Evolutionary conservation across 2,113 vertebrate genomes (phyloP), one percentile per base, ranked within the genome.

Genomic region (Lagopus leucura): DNA sequence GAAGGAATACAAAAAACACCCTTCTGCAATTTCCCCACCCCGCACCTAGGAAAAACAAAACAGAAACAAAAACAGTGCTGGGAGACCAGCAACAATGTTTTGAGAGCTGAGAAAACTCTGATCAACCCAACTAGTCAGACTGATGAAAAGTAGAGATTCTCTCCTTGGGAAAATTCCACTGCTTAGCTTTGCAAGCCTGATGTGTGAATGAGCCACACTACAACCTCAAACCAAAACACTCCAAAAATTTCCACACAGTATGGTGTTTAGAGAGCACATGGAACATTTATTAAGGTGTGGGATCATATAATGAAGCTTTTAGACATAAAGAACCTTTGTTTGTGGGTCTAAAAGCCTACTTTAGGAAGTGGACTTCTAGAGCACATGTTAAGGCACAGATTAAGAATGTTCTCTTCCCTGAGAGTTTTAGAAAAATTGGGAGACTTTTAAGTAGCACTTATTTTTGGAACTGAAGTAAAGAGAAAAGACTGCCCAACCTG

Each of bases 141-240:
- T 38, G 82, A 69, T 64, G 57, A 67, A 50, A 75, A 90, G 72
- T 22, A 63, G 79, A 86, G 75, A 45, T 77, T 30, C 10, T 67
- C 65, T 79, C 61, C 77, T 42, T 63, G 61, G 86, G 90, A 94
- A 96, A 82, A 42, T 84, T 72, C 50, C 50, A 12, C 0, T 77
- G 88, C 88, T 92, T 63, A 86, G 72, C 90, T 88, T 8, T 91
- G 85, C 92, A 94, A 69, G 30, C 58, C 64, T 42, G 21, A 2
- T 3, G 61, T 71, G 80, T 64, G 88, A 83, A 94, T 42, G 4
- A 20, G 80, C 82, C 91, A 19, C 45, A 10, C 27, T 8, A 10
- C 13, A 38, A 42, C 72, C 92, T 72, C 92, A 90, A 86, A 74
- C 2, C 17, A 89, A 88, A 90, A 38, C 88, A 58, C 7, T 22